These are phyloP conservation scores for Etheostoma perlongum DNA, from an alignment of 2,797 vertebrate genomes.

Conservation along the genomic window DNA sequence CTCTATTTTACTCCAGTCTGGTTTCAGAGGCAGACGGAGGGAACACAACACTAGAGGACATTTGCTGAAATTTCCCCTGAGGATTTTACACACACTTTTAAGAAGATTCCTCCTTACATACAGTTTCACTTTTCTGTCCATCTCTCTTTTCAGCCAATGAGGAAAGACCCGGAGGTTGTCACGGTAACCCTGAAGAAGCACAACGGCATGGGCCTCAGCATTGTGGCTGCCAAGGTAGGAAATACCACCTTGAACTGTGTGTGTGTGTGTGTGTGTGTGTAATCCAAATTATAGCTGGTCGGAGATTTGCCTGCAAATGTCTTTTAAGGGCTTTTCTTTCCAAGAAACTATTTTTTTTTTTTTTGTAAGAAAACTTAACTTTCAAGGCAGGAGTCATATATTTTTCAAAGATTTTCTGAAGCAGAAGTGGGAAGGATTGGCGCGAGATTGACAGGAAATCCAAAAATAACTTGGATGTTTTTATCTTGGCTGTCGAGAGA, in stretches of 20 bases:
- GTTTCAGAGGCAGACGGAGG: conserved; percentile 35
- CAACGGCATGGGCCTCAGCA: conserved; percentile 99
- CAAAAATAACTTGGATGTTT: conserved; percentile 50
- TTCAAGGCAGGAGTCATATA: conserved; percentile 5
- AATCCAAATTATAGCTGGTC: neutral
- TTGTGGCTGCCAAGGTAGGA: conserved; percentile 98
- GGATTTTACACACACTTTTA: neutral
- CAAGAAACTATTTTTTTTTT: conserved; percentile 17
- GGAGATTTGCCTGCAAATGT: neutral
- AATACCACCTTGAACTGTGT: conserved; percentile 18
- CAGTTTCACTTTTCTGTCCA: conserved; percentile 53
- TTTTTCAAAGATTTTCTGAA: conserved; percentile 13
- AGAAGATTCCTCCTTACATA: conserved; percentile 50
- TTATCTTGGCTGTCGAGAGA: conserved; percentile 4
- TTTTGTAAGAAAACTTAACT: conserved; percentile 17
- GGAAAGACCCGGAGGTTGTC: conserved; percentile 97
- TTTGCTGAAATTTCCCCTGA: neutral
- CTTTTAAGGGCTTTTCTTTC: no score
- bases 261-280: neutral
- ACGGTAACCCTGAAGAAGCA: conserved; percentile 99
- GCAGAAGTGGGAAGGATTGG: conserved; percentile 5
- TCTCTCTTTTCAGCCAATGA: conserved; percentile 88
- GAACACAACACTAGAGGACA: conserved; percentile 7
- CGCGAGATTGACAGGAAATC: conserved; percentile 42
- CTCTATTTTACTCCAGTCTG: conserved; percentile 37